Evolutionary conservation across 2,113 vertebrate genomes (phyloP), one percentile per base, ranked within the genome.

Genomic region (Zingel zingel): DNA sequence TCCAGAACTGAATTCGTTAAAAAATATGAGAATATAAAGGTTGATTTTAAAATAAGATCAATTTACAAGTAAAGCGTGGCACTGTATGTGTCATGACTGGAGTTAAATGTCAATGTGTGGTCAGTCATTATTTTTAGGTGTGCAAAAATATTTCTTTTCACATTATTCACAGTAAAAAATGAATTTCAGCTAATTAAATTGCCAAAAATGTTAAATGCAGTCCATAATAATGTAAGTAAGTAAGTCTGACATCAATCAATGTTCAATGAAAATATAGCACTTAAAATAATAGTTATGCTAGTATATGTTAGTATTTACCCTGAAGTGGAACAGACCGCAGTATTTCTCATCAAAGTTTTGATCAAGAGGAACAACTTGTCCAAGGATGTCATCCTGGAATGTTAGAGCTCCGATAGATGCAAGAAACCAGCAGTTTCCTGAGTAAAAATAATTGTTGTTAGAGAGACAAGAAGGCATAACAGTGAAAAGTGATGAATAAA

Each of bases 381-480:
- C 0, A 1, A 95, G 50, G 19, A 95, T 36, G 0, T 79, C 0
- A 0, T 7, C 57, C 65, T 94, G 87, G 84, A 95, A 95, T 0
- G 94, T 95, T 65, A 96, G 67, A 8, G 94, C 89, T 50, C 94
- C 95, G 2, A 95, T 86, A 23, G 95, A 92, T 0, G 95, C 94
- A n/a, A 96, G 87, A 83, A 96, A 95, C 95, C 95, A 96, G 74
- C 95, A 96, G 80, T 96, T 86, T 80, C 92, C 95, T 96, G 53
- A 0, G 8, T 13, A 4, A 3, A 56, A 61, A 13, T 36, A 30
- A 45, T 12, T 25, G 19, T 18, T 18, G 2, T 74, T 5, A 64
- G 19, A 25, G 16, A n/a, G 6, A 36, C 0, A 33, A 33, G 0
- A 5, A 27, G 27, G 14, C 6, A 57, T 2, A 69, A 13, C 5